Evolutionary conservation across 1,140 invertebrate species (phyloP).

Genomic region (Caenorhabditis briggsae): DNA sequence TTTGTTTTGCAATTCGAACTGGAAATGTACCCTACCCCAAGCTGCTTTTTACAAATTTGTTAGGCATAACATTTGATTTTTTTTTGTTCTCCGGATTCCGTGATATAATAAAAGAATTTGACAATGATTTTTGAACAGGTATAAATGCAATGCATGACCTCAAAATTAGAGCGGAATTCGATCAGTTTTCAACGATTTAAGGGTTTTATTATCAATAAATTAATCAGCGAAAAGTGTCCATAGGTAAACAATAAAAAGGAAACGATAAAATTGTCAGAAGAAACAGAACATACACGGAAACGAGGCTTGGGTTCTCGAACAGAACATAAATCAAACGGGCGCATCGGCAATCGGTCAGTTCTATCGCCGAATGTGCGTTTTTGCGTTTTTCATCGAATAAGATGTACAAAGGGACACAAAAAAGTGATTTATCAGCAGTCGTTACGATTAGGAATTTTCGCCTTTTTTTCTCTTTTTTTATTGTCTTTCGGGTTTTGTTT

Average conservation of each 20-base stretch:
- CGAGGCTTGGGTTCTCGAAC: background rate
- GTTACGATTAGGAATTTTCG: conserved; percentile 7
- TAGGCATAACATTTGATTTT: conserved; percentile 43
- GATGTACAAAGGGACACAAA: background rate
- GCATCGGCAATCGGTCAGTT: conserved; percentile 16
- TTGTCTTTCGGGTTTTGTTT: background rate
- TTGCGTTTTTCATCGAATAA: background rate
- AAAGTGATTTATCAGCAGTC: conserved; percentile 20
- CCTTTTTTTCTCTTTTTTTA: background rate
- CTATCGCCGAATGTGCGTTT: background rate
- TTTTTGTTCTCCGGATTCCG: background rate
- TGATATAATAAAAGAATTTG: background rate
- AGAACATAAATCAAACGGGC: conserved; percentile 29
- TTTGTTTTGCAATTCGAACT: too few species aligned
- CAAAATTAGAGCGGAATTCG: background rate
- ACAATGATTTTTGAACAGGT: background rate
- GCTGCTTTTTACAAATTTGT: conserved; percentile 1
- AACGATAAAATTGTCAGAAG: conserved; percentile 7
- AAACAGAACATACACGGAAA: conserved; percentile 31
- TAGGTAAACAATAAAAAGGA: background rate
- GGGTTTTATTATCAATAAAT: background rate
- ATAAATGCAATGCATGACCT: too few species aligned
- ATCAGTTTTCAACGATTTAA: background rate
- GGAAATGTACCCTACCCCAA: too few species aligned
- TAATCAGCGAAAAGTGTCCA: background rate